Evolutionary conservation across 2,113 vertebrate species (phyloP).

Genomic region (Sardina pilchardus): DNA sequence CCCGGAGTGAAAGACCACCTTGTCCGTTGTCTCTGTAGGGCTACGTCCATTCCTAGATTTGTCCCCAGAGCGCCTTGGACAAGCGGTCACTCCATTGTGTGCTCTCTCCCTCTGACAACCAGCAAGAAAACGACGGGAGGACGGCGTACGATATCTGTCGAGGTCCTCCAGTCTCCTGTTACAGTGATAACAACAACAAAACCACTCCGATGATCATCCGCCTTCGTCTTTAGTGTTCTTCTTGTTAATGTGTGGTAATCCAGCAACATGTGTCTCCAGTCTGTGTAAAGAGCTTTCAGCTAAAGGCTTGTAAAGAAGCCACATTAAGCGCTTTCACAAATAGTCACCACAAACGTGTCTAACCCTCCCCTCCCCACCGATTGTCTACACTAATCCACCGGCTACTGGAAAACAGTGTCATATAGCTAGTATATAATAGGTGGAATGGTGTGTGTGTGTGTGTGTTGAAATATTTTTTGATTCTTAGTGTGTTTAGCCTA

Average conservation of each 20-base stretch:
- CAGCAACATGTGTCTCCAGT: neutral
- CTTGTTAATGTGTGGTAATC: neutral
- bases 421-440: conserved; percentile 2
- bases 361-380: neutral
- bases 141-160: neutral
- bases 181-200: neutral
- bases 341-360: neutral
- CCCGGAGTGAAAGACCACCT: neutral
- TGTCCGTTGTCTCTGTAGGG: neutral
- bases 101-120: neutral
- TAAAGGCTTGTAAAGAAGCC: neutral
- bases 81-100: neutral
- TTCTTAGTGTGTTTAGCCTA: neutral
- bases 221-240: neutral
- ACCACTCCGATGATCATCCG: neutral
- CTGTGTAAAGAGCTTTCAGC: neutral
- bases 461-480: neutral
- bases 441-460: neutral
- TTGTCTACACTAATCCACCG: conserved; percentile 6
- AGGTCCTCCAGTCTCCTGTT: neutral
- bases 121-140: neutral
- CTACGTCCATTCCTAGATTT: neutral
- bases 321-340: conserved; percentile 10
- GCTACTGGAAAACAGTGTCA: conserved; percentile 14
- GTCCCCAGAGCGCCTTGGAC: neutral